phyloP scores from a whole-genome alignment of 2,797 vertebrate species.

The Chelonia mydas region DNA sequence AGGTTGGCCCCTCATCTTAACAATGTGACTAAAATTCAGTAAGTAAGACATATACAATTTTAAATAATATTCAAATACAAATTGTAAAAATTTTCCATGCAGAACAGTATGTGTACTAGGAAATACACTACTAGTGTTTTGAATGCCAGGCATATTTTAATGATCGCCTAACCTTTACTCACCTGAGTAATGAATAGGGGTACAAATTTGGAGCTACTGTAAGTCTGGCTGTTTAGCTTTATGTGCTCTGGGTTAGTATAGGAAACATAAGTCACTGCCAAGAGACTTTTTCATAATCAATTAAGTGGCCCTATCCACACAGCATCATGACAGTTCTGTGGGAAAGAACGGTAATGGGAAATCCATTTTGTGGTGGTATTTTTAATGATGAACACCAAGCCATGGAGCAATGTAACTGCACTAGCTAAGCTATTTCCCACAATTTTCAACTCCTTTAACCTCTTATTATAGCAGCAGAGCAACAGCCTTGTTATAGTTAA shows the following conservation, averaged over 20 bases:
- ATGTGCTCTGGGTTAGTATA: not conserved
- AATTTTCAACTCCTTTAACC: not conserved
- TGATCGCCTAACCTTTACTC: not conserved
- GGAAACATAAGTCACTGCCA: not conserved
- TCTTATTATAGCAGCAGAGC: not conserved
- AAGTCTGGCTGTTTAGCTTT: conserved; percentile 12
- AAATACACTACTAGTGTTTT: not conserved
- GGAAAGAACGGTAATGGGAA: not conserved
- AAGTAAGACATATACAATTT: not conserved
- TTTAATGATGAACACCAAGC: not conserved
- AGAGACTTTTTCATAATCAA: not conserved
- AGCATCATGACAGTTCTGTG: not conserved
- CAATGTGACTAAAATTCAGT: conserved; percentile 14
- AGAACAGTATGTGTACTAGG: not conserved
- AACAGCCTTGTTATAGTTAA: not conserved
- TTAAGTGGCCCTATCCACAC: not conserved
- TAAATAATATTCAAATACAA: conserved; percentile 7
- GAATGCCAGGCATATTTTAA: not conserved
- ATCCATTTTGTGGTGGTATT: conserved; percentile 13
- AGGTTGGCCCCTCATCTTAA: conserved; percentile 16
- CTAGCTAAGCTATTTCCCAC: not conserved
- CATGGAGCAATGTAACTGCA: not conserved
- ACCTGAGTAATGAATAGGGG: not conserved
- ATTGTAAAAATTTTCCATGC: not conserved
- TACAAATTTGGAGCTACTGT: not conserved